These are phyloP conservation scores for Misgurnus mizolepis DNA, from an alignment of 2,113 vertebrate genomes.

Conservation along the genomic window DNA sequence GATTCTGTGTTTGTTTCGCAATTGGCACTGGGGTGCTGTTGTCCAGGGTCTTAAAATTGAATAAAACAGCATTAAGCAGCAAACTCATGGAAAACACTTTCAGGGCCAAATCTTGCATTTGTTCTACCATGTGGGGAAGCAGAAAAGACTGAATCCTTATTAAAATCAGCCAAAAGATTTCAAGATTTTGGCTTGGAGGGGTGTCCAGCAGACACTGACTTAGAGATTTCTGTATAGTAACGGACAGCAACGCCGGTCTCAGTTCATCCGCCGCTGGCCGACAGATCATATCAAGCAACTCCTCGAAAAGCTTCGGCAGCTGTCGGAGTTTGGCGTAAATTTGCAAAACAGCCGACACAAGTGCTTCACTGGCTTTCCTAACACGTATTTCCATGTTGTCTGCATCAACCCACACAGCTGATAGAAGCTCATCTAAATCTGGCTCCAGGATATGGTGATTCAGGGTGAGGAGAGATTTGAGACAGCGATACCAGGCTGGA, in stretches of 20 bases:
- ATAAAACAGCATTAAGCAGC: conserved; percentile 82
- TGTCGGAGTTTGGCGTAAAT: conserved; percentile 91
- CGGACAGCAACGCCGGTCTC: conserved; percentile 75
- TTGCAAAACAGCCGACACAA: conserved; percentile 79
- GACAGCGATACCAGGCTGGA: conserved; percentile 91
- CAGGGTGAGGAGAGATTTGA: conserved; percentile 80
- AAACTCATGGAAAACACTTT: conserved; percentile 81
- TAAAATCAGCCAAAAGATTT: conserved; percentile 78
- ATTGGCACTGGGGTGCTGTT: conserved; percentile 78
- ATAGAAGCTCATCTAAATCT: conserved; percentile 83
- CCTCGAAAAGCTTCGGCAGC: conserved; percentile 81
- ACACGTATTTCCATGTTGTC: conserved; percentile 73
- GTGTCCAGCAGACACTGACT: conserved; percentile 80
- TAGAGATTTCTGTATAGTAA: conserved; percentile 70
- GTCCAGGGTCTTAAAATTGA: conserved; percentile 83
- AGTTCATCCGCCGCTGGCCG: conserved; percentile 76
- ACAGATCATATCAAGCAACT: conserved; percentile 81
- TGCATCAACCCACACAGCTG: conserved; percentile 84
- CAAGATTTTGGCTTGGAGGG: conserved; percentile 82
- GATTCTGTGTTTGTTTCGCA: conserved; percentile 70
- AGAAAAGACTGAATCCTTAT: conserved; percentile 75
- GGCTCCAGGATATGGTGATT: conserved; percentile 94
- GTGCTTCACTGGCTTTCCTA: conserved; percentile 78
- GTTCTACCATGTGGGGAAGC: conserved; percentile 68
- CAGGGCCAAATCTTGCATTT: conserved; percentile 69